Evolutionary conservation across 2,888 invertebrate genomes (phyloP), one percentile per base, ranked within the genome.

Genomic region (Chrysolina americana): DNA sequence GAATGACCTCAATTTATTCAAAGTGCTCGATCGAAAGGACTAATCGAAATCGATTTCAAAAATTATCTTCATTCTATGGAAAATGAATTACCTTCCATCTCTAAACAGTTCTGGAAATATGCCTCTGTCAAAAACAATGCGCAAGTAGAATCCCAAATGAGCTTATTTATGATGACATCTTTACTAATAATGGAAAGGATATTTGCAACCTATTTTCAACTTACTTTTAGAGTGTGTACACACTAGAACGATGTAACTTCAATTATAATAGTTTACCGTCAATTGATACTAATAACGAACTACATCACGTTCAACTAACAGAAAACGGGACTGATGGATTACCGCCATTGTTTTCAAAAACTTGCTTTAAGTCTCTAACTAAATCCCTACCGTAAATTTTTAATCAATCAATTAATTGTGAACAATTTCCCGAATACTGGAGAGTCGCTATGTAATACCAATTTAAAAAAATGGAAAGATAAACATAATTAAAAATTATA

Each of bases 341-440:
- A 48, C 48, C 15, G n/a, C n/a, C 48, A 48, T 48, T 48, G 2
- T 48, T 48, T n/a, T 48, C n/a, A 15, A n/a, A 2, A 48, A 15
- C 48, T 2, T 2, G 2, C 48, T 48, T 48, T n/a, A 48, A 48
- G n/a, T 48, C 48, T 48, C 6, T n/a, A 48, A n/a, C 48, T 48
- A 1, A 48, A 48, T 15, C 48, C 48, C 48, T 48, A 48, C 6
- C 44, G 10, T 48, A 1, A n/a, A 48, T n/a, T n/a, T 3, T 48
- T n/a, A 48, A 48, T n/a, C n/a, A 48, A 48, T 48, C 28, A 28
- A 28, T 28, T 28, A 28, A 48, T 21, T 21, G 23, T 21, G 59
- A 59, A 59, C 59, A 59, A 21, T 59, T 59, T 59, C 23, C 59
- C 10, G 59, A 59, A 21, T 21, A 59, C 59, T 59, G 59, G 59